Conservation (phyloP, 2,888 invertebrate species). For the Desoria tigrina region DNA sequence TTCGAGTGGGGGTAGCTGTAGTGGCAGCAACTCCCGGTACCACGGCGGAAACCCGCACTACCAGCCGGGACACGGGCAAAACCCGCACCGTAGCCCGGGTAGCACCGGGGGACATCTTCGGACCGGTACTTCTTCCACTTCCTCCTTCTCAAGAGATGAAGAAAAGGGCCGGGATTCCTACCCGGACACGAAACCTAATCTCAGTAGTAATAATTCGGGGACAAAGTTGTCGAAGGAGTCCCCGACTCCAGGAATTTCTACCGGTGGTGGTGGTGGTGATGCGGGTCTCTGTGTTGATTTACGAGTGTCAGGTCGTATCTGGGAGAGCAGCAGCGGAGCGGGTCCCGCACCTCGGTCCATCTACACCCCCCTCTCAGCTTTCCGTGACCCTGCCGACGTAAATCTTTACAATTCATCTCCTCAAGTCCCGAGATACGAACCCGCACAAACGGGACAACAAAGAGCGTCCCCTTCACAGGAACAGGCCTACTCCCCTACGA, state of each 20-base stretch:
- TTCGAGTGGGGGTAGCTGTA: constrained; percentile 42
- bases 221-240: background rate
- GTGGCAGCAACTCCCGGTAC: constrained; percentile 41
- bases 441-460: constrained; percentile 1
- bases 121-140: background rate
- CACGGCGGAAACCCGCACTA: constrained; percentile 34
- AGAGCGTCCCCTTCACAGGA: background rate
- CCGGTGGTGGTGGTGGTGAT: constrained; percentile 23
- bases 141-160: background rate
- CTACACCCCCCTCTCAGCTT: constrained; percentile 54
- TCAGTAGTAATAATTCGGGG: background rate
- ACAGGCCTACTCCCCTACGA: background rate
- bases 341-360: constrained; percentile 52
- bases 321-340: constrained; percentile 46
- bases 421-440: constrained; percentile 42
- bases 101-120: background rate
- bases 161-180: background rate
- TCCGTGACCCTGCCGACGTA: constrained; percentile 53
- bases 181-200: constrained; percentile 8
- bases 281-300: constrained; percentile 53
- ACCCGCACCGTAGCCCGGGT: background rate
- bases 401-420: constrained; percentile 53
- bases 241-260: too few relatives aligned
- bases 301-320: constrained; percentile 53
- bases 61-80: constrained; percentile 22